Evolutionary conservation across 2,888 invertebrate genomes (phyloP).

Genomic region (Tiliacea citrago): DNA sequence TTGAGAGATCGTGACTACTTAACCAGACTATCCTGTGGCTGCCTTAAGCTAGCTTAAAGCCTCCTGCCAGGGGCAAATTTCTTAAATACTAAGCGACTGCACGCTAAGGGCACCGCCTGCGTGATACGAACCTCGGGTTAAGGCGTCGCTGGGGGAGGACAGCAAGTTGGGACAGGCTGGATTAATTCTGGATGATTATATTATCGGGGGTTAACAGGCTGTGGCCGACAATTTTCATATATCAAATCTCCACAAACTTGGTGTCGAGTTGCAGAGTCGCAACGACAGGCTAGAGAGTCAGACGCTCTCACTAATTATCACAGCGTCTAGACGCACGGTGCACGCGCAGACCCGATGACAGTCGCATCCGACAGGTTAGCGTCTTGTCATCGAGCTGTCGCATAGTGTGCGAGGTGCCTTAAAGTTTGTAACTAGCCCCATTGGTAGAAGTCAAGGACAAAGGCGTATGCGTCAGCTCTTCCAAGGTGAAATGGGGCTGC

Average conservation of each 20-base stretch:
- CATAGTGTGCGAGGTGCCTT: neutral
- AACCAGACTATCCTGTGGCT: no score
- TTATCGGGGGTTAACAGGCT: no score
- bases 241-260: neutral
- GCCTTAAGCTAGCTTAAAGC: no score
- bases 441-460: constrained; percentile 29
- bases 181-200: no score
- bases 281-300: neutral
- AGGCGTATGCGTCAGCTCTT: constrained; percentile 33
- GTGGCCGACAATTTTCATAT: no score
- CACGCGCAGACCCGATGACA: neutral
- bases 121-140: no score
- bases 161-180: no score
- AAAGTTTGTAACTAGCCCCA: neutral
- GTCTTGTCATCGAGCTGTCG: neutral
- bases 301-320: neutral
- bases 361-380: neutral
- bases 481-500: constrained; percentile 29
- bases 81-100: no score
- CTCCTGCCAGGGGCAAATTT: no score
- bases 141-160: no score
- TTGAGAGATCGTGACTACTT: no score
- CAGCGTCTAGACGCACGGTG: neutral
- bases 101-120: no score
- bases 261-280: neutral